These are phyloP conservation scores for Gallinago jamesoni DNA, from an alignment of 2,113 vertebrate genomes.

Conservation along the genomic window DNA sequence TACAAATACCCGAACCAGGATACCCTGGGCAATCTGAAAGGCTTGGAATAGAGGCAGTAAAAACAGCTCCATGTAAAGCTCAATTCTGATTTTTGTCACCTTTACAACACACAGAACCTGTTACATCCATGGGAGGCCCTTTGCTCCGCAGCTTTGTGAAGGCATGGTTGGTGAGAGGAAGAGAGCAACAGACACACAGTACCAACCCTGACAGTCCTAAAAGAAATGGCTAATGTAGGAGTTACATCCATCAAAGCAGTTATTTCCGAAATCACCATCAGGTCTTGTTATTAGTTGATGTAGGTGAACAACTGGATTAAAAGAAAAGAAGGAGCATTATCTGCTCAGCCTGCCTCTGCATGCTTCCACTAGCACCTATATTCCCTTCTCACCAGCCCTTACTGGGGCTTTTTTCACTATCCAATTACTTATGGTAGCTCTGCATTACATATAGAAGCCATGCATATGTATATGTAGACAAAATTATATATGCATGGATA, in stretches of 20 bases:
- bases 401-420: background rate
- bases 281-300: background rate
- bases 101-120: background rate
- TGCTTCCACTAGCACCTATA: background rate
- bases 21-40: background rate
- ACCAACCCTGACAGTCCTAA: background rate
- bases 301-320: background rate
- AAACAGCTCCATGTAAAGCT: background rate
- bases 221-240: background rate
- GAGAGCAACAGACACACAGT: background rate
- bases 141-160: background rate
- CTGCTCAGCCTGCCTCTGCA: background rate
- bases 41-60: background rate
- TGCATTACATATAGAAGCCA: background rate
- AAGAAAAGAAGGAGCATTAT: background rate
- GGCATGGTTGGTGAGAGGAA: background rate
- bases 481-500: background rate
- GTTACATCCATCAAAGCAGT: background rate
- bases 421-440: background rate
- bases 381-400: background rate
- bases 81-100: background rate
- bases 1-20: background rate
- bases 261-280: background rate
- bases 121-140: background rate
- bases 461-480: rapidly evolving